Conservation (phyloP, 1,140 invertebrate genomes). For the Metopolophium dirhodum region DNA sequence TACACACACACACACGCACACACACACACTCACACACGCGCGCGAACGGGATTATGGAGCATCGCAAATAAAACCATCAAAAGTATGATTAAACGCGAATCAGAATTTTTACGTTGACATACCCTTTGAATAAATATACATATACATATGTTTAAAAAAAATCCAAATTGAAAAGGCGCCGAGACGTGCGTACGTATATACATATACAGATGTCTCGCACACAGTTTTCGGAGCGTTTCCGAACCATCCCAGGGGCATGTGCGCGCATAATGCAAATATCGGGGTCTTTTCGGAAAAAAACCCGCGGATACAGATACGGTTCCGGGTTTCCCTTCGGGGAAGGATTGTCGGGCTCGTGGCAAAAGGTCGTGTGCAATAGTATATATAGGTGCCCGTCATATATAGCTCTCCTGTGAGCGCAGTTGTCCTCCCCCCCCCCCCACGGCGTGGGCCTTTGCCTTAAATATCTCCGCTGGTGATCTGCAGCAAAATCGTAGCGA, state of each 20-base stretch:
- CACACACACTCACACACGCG: neutral
- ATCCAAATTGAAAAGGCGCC: neutral
- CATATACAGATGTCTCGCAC: neutral
- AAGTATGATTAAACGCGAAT: neutral
- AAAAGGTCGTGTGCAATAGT: neutral
- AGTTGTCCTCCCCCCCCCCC: no score
- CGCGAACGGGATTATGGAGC: neutral
- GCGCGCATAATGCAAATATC: neutral
- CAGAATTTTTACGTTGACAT: neutral
- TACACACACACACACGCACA: neutral
- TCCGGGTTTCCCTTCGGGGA: neutral
- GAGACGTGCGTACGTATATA: no score
- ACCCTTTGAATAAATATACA: constrained; percentile 19
- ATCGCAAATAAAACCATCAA: neutral
- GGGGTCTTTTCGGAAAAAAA: neutral
- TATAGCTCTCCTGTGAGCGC: neutral
- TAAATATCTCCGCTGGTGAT: neutral
- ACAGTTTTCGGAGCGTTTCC: neutral
- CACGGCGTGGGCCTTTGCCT: no score
- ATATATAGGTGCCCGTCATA: neutral
- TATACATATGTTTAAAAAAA: neutral
- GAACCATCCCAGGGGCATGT: neutral
- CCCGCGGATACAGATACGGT: neutral
- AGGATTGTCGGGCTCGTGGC: neutral
- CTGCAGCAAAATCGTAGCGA: neutral